Base-by-base conservation (phyloP, 2,113 vertebrate species). In the Rhea americana region DNA sequence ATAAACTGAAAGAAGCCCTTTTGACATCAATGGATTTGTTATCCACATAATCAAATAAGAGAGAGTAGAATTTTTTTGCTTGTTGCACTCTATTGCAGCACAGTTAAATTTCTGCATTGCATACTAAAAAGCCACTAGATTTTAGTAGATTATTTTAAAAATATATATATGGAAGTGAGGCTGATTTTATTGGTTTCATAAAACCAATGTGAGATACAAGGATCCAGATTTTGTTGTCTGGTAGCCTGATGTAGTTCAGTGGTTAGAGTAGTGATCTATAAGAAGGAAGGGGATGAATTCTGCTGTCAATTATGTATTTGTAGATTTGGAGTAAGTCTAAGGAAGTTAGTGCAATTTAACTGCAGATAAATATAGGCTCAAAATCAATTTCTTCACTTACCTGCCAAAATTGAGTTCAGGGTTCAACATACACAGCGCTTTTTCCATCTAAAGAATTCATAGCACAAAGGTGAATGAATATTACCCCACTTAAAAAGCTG, bases 331-430 rank as follows among this genome's bases (percentile, higher is more conserved):
- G 39, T 62, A 93, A 86, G 71, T 78, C 83, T 84, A 59, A 93
- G 81, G 62, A 95, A 94, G 65, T 94, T 71, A 77, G 37, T 77
- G 76, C 73, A 88, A 90, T 94, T 90, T 94, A 90, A 89, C 74
- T 91, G 80, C 58, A 84, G 94, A 96, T 93, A 96, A 91, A 88
- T 91, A 93, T 62, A 87, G 83, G 74, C 66, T 94, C 37, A 94
- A 90, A 94, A 96, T 93, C 83, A 89, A 94, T 96, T 96, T 83
- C 66, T 89, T 94, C 88, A 79, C 77, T 86, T 96, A 90, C 55
- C 85, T 94, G 81, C 62, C 84, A 94, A 94, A 88, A 95, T 20
- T 76, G 74, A 87, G 90, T 95, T 94, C 92, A 94, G 41, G 37
- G 71, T 88, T 93, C 9, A 26, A 89, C 58, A 59, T 70, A 79